Percentiles rank a stretch among this genome's conserved stretches.
phyloP scores from a whole-genome alignment of 2,888 invertebrate species.

The Poecilobothrus nobilitatus region DNA sequence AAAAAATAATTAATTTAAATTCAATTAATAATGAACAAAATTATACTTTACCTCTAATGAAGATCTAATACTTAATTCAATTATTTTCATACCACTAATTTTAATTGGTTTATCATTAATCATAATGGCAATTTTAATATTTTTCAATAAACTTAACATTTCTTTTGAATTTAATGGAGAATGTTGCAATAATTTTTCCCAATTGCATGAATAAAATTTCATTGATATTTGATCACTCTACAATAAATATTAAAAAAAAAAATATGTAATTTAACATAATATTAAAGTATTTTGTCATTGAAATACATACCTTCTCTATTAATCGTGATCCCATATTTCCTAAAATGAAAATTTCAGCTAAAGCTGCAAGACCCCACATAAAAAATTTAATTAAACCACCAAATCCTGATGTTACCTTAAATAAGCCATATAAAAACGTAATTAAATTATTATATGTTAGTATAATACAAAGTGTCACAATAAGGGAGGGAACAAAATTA shows the following conservation, averaged over 20 bases:
- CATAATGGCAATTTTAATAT: not conserved
- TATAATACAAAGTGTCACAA: not conserved
- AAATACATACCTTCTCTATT: not conserved
- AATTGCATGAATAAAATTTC: constrained; percentile 1
- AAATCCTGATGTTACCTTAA: not conserved
- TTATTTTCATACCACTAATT: not conserved
- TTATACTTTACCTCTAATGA: not conserved
- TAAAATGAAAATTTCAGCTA: not conserved
- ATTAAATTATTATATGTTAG: too few species aligned
- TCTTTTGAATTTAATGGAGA: not conserved
- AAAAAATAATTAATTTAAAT: too few species aligned
- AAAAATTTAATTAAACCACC: constrained; percentile 1
- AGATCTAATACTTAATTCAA: not conserved
- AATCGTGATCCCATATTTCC: not conserved
- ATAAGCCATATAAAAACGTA: not conserved
- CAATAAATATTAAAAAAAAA: not conserved
- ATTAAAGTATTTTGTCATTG: not conserved
- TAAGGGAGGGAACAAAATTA: too few species aligned
- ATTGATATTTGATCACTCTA: not conserved
- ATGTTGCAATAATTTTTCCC: not conserved
- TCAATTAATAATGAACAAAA: too few species aligned
- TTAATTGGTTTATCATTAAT: not conserved
- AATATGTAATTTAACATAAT: not conserved
- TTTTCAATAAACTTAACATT: not conserved
- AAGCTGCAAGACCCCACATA: not conserved